Evolutionary conservation across 2,113 vertebrate genomes (phyloP).

Genomic region (Condylura cristata): DNA sequence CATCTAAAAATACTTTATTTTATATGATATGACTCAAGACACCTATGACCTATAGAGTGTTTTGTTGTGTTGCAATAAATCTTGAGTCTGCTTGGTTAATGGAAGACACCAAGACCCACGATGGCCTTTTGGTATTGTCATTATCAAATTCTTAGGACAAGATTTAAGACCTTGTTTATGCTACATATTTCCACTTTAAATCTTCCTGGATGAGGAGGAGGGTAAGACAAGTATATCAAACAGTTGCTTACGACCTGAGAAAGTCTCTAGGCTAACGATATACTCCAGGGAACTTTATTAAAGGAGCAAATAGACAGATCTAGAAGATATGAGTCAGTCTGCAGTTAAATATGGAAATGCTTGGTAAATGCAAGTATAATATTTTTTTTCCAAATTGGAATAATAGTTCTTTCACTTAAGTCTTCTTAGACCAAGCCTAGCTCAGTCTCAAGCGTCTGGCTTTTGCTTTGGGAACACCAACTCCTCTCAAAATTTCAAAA

Average conservation of each 20-base stretch:
- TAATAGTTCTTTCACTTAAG: slow-evolving; percentile 48
- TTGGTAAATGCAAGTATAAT: slow-evolving; percentile 49
- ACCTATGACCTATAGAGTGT: slow-evolving; percentile 70
- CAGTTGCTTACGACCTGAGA: slow-evolving; percentile 70
- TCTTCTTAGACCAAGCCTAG: slow-evolving; percentile 61
- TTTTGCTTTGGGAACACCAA: slow-evolving; percentile 58
- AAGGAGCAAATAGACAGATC: slow-evolving; percentile 10
- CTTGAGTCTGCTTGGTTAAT: slow-evolving; percentile 64
- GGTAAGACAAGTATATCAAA: slow-evolving; percentile 2
- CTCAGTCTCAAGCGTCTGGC: slow-evolving; percentile 60
- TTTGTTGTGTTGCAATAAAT: slow-evolving; percentile 78
- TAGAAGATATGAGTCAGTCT: slow-evolving; percentile 53
- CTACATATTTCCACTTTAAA: slow-evolving; percentile 57
- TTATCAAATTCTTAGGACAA: slow-evolving; percentile 78
- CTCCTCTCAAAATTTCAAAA: slow-evolving; percentile 52
- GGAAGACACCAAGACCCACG: slow-evolving; percentile 55
- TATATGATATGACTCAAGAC: slow-evolving; percentile 76
- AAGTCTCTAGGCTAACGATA: slow-evolving; percentile 44
- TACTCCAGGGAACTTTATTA: not conserved
- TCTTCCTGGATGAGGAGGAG: slow-evolving; percentile 55
- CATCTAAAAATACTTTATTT: slow-evolving; percentile 83
- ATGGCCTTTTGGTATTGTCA: slow-evolving; percentile 63
- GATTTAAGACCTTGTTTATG: slow-evolving; percentile 72
- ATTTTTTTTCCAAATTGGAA: slow-evolving; percentile 61
- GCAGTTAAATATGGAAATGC: slow-evolving; percentile 66